Evolutionary conservation across 2,888 invertebrate species (phyloP).

Genomic region (Macrostomum cliftonense): DNA sequence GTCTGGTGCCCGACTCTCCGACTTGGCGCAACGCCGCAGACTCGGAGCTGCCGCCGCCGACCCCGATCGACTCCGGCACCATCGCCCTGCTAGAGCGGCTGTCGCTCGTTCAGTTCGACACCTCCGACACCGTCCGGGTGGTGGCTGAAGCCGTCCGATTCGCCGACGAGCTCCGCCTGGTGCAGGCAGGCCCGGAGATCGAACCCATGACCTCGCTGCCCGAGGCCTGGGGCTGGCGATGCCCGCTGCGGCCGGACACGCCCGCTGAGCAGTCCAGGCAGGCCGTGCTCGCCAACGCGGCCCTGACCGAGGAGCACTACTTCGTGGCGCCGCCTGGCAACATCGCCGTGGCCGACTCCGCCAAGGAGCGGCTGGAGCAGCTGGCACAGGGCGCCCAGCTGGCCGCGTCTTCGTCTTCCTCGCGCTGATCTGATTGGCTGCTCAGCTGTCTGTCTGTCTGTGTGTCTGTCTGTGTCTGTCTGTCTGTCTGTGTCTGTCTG

Average conservation of each 20-base stretch:
- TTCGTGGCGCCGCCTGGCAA: neutral
- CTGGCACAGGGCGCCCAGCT: too few relatives aligned
- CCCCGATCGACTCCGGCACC: neutral
- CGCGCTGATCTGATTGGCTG: too few relatives aligned
- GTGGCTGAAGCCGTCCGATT: neutral
- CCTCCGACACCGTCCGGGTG: neutral
- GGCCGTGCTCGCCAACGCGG: neutral
- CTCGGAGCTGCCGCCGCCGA: neutral
- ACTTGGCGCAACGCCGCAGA: neutral
- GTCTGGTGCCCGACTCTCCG: constrained; percentile 37
- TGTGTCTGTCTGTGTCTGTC: too few relatives aligned
- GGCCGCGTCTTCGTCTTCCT: too few relatives aligned
- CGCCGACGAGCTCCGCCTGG: neutral
- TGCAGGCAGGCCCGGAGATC: neutral
- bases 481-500: too few relatives aligned
- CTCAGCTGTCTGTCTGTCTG: too few relatives aligned
- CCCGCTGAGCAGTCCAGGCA: neutral
- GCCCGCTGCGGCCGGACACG: neutral
- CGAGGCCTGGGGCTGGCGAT: neutral
- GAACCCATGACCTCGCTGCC: neutral
- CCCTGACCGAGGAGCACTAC: neutral
- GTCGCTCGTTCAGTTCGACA: neutral
- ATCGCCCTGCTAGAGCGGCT: neutral
- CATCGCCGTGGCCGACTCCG: neutral
- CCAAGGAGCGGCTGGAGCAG: too few relatives aligned